phyloP scores from a whole-genome alignment of 1,140 invertebrate genomes.

The Drosophila takahashii region DNA sequence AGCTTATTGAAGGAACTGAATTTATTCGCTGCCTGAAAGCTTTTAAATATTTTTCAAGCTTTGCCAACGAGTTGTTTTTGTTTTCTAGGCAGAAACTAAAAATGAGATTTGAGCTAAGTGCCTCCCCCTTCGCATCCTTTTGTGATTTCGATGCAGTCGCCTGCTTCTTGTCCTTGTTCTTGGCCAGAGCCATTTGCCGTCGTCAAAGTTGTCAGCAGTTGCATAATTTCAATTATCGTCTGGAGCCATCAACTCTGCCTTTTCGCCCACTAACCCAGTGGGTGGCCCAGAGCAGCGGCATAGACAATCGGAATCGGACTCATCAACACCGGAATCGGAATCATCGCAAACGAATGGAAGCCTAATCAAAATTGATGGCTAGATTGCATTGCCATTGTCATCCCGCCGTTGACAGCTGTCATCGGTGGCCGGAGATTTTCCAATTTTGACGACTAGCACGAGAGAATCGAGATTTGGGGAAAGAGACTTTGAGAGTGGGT shows the following conservation, averaged over 20 bases:
- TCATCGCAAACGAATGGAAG: slow-evolving; percentile 8
- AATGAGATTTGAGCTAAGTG: neutral
- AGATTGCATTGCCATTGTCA: slow-evolving; percentile 54
- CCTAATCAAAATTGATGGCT: slow-evolving; percentile 77
- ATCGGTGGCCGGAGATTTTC: slow-evolving; percentile 55
- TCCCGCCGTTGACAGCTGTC: slow-evolving; percentile 65
- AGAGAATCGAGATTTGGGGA: neutral
- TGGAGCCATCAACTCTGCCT: slow-evolving; percentile 5
- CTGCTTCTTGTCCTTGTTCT: neutral
- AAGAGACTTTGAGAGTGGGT: neutral
- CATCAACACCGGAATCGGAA: neutral
- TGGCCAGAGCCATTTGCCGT: slow-evolving; percentile 2
- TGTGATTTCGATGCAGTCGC: neutral
- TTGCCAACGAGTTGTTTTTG: neutral
- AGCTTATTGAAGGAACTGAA: too few species aligned
- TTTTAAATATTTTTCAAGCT: too few species aligned
- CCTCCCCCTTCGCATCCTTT: neutral
- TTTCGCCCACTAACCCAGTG: neutral
- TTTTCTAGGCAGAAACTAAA: neutral
- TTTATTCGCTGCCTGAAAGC: too few species aligned
- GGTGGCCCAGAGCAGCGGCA: neutral
- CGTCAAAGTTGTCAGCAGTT: slow-evolving; percentile 31
- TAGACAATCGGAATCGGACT: too few species aligned
- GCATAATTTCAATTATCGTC: slow-evolving; percentile 68
- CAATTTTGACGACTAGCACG: slow-evolving; percentile 64